Evolutionary conservation across 2,797 vertebrate species (phyloP), one percentile per base, ranked within the genome.

Genomic region (Acomys russatus): DNA sequence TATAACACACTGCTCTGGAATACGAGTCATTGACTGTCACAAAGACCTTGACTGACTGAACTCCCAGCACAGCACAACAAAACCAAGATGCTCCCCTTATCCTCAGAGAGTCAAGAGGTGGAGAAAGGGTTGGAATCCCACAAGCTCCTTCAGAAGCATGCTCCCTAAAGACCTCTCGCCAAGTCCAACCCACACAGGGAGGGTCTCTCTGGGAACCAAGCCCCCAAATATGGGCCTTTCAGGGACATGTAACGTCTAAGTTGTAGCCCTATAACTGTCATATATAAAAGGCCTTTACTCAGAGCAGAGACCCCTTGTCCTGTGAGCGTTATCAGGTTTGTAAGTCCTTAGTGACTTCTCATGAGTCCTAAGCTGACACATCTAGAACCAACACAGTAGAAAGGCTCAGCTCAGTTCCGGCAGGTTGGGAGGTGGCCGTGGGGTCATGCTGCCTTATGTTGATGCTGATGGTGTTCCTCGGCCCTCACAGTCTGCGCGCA

Each of bases 391-490:
- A 54, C n/a, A 35, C 59, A 61, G 18, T 63, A 49, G 35, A n/a
- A 33, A 92, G 80, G 49, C 64, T 56, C 0, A 79, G 33, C 20
- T 92, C 6, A 44, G n/a, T 80, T 74, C 61, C 22, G 64, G 63
- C 77, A 90, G 28, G 66, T 54, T 68, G 56, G 89, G 61, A 63
- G n/a, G 86, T 54, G 92, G 59, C 63, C 68, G 1, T 79, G 59
- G 64, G 74, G n/a, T 71, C 71, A 35, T 49, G 30, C 38, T 90
- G 56, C 30, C 2, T 35, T 92, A 11, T n/a, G 77, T 78, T 93
- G 78, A 68, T 11, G 49, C 91, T 91, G 71, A 61, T 82, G 22
- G 28, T 91, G 86, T 77, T 95, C 94, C 77, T 61, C 71, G 59
- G 51, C 9, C 66, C 73, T 83, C 89, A 35, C 51, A 78, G 3